Evolutionary conservation across 2,888 invertebrate species (phyloP), one percentile per base, ranked within the genome.

Genomic region (Mamestra brassicae): DNA sequence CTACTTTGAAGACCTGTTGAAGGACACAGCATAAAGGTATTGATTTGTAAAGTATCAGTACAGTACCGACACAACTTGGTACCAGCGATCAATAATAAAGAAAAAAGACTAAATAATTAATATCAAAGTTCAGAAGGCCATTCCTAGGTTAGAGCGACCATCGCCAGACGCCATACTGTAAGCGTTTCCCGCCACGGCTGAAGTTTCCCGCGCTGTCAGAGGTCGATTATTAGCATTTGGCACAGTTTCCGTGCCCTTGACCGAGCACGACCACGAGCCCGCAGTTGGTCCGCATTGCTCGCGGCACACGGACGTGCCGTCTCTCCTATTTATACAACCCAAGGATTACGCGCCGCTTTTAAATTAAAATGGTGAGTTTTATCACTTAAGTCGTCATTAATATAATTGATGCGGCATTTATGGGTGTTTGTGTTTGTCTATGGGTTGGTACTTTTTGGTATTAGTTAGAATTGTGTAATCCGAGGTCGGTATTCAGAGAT

Each of bases 161-260:
- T 4, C 15, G 26, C 38, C 34, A 11, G 47, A 34, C 34, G 62
- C n/a, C 26, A 54, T 38, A 15, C 4, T 45, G 45, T 71, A 81
- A 81, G 47, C 64, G 63, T 84, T 89, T 87, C 87, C 88, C 85
- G 84, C 86, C 86, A 80, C 78, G 72, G 80, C 76, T 72, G 79
- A 84, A 78, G 73, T 93, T 95, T 94, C 94, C 95, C 95, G 95
- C 95, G 94, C 93, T 93, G 86, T 90, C 90, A 89, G 87, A 89
- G 88, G 89, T 88, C 89, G 91, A 90, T 90, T 90, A 90, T 88
- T 89, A 90, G 90, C 88, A 91, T 82, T 91, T 96, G 96, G 94
- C 96, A 95, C 94, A 94, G 90, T 96, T 95, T 93, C 91, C 92
- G 74, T 85, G 94, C 80, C 96, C 96, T 96, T 95, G 96, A 95